Percentiles rank a stretch among this genome's conserved stretches.
phyloP scores from a whole-genome alignment of 2,113 vertebrate genomes.

The Gnathonemus echidnorhynchus region DNA sequence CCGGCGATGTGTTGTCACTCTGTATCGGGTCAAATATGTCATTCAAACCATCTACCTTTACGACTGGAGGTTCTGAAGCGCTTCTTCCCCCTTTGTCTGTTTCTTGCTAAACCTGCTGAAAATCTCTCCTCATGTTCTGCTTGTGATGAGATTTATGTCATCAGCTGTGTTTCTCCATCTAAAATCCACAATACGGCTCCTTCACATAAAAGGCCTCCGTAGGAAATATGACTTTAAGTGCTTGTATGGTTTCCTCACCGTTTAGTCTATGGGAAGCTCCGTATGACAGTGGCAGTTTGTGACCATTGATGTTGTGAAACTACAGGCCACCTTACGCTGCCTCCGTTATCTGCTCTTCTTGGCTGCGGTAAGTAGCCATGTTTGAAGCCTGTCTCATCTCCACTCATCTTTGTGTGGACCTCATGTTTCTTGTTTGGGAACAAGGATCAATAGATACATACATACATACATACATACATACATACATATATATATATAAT shows the following conservation, averaged over 20 bases:
- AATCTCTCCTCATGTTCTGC: background rate
- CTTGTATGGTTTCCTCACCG: background rate
- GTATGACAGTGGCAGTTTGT: background rate
- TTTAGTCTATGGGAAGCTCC: background rate
- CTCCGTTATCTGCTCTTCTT: background rate
- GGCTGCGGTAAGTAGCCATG: background rate
- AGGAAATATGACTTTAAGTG: background rate
- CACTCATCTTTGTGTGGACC: background rate
- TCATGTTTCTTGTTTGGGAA: background rate
- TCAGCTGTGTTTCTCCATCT: background rate
- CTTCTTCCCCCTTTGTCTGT: background rate
- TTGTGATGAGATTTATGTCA: background rate
- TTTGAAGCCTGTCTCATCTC: background rate
- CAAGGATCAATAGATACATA: background rate
- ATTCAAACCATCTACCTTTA: background rate
- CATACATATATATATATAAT: background rate
- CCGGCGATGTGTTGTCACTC: background rate
- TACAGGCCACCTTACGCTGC: background rate
- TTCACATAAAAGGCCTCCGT: background rate
- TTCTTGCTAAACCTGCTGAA: background rate
- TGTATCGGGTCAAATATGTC: background rate
- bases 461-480: background rate
- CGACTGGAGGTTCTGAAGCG: background rate
- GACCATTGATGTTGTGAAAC: background rate
- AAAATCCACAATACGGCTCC: background rate